Evolutionary conservation across 2,113 vertebrate species (phyloP), one percentile per base, ranked within the genome.

Genomic region (Brienomyrus brachyistius): DNA sequence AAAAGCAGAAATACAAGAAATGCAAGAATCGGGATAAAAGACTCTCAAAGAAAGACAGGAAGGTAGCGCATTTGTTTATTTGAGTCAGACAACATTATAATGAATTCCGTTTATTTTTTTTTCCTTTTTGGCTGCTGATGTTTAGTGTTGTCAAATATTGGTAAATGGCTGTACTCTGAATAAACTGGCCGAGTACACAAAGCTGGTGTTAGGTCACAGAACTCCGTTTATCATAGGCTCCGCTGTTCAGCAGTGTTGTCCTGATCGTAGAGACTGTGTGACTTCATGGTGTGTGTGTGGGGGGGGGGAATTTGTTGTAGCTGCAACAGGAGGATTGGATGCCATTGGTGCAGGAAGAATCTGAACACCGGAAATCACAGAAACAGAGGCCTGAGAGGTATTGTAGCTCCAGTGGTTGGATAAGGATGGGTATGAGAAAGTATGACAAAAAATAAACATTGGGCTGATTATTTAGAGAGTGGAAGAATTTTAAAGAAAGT

Each of bases 1-100:
- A 99, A 92, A 98, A 98, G 91, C 97, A 95, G 91, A 97, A 97
- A 88, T 96, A 96, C 90, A 98, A 93, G 91, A 98, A 95, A 93
- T 95, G 92, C 21, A 96, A 91, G 92, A 96, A 96, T 47, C 92
- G 96, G 87, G 97, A 97, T 31, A 97, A 92, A 92, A 97, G 93
- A 90, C 96, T 96, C 86, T 94, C 93, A 21, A 97, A 98, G n/a
- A 93, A 94, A 45, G 97, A 97, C 56, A 93, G 94, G 94, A 97
- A 96, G 97, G 98, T 99, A 90, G 92, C 5, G 23, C 70, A 4
- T 47, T 17, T 17, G 11, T 40, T 88, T 35, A 15, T 50, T 51
- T 31, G 45, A 2, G 83, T 54, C 13, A 35, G 48, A 84, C 45
- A 10, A n/a, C 35, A 11, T 48, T 48, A 45, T 40, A 45, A 8